Conservation (phyloP, 2,113 vertebrate species). For the Microcebus murinus region DNA sequence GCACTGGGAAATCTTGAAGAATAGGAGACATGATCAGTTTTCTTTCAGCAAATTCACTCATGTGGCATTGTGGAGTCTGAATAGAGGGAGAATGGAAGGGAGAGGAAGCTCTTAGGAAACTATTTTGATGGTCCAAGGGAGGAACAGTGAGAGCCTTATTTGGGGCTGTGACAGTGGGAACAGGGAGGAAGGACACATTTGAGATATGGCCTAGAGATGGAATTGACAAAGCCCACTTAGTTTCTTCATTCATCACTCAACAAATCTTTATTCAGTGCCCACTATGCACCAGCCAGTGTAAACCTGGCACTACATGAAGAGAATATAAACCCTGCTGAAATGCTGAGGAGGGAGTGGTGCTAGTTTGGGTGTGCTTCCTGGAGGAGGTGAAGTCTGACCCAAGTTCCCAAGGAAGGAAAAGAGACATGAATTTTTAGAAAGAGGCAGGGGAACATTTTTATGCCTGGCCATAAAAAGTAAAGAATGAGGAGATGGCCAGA, state of each 20-base stretch:
- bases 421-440: not conserved
- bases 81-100: not conserved
- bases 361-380: not conserved
- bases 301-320: not conserved
- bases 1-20: not conserved
- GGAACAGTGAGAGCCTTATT: not conserved
- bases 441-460: not conserved
- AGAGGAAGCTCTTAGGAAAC: not conserved
- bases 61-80: not conserved
- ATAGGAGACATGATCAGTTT: not conserved
- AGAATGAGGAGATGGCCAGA: not conserved
- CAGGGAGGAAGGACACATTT: not conserved
- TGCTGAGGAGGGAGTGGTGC: not conserved
- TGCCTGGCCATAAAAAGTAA: not conserved
- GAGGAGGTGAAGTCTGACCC: not conserved
- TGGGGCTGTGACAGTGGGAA: not conserved
- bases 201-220: constrained; percentile 4
- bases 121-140: not conserved
- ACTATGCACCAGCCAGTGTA: not conserved
- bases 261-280: not conserved
- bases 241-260: not conserved
- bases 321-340: not conserved
- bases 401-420: not conserved
- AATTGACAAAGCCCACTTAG: not conserved
- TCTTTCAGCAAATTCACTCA: constrained; percentile 5